phyloP scores from a whole-genome alignment of 2,888 invertebrate species.

The Archips crataeganus region DNA sequence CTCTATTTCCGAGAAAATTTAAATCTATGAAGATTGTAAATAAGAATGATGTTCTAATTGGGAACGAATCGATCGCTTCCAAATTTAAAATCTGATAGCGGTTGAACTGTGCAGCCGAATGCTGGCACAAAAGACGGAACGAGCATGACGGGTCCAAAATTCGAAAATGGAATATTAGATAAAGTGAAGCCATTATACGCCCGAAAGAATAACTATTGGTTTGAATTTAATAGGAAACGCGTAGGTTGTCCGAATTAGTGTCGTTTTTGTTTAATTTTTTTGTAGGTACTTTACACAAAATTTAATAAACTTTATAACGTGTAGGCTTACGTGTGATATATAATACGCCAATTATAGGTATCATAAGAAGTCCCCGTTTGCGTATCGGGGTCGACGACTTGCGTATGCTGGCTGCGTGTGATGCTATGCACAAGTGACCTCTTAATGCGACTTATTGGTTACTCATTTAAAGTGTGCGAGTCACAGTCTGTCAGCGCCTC shows the following conservation, averaged over 20 bases:
- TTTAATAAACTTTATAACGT: not conserved
- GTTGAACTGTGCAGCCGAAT: constrained; percentile 64
- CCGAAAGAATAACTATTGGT: constrained; percentile 74
- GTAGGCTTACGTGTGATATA: constrained; percentile 15
- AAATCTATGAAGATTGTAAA: constrained; percentile 39
- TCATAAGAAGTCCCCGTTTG: constrained; percentile 66
- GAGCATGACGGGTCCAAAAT: constrained; percentile 85
- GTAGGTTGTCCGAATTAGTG: constrained; percentile 31
- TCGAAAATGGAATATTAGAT: constrained; percentile 83
- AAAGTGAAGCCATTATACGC: constrained; percentile 81
- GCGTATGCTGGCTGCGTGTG: constrained; percentile 73
- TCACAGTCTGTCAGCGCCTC: constrained; percentile 57
- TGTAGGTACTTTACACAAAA: not conserved
- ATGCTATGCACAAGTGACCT: constrained; percentile 79
- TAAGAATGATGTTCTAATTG: constrained; percentile 41
- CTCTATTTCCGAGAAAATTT: constrained; percentile 18
- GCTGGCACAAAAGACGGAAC: constrained; percentile 79
- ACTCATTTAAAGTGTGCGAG: constrained; percentile 76
- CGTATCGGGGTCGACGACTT: constrained; percentile 79
- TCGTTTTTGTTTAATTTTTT: constrained; percentile 8
- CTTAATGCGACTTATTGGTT: constrained; percentile 82
- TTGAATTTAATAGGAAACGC: constrained; percentile 47
- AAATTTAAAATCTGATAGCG: constrained; percentile 82
- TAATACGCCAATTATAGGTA: constrained; percentile 58
- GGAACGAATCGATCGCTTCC: constrained; percentile 74